Evolutionary conservation across 2,888 invertebrate species (phyloP).

Genomic region (Pyrgus malvae): DNA sequence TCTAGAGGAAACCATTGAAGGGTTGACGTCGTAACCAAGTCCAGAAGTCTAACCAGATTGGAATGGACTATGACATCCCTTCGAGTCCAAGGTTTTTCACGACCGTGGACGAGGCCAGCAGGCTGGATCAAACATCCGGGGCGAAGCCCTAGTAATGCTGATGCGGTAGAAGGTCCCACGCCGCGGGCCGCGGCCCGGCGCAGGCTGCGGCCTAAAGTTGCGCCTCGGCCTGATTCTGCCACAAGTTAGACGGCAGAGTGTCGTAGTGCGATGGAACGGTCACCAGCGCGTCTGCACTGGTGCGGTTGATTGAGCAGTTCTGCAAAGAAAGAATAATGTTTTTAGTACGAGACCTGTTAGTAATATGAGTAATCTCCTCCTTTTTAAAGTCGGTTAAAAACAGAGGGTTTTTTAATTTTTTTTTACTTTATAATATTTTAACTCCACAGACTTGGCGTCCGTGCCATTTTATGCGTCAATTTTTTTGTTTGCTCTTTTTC

Average conservation of each 20-base stretch:
- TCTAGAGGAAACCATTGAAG: constrained; percentile 11
- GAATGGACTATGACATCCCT: constrained; percentile 14
- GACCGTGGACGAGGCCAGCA: constrained; percentile 52
- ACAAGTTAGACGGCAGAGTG: constrained; percentile 76
- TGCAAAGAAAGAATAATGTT: constrained; percentile 50
- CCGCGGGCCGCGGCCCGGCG: constrained; percentile 47
- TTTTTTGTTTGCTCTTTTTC: no score
- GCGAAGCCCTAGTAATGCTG: constrained; percentile 53
- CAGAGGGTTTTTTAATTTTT: no score
- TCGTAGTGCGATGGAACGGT: constrained; percentile 90
- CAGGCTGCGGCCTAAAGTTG: constrained; percentile 59
- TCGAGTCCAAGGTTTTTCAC: constrained; percentile 64
- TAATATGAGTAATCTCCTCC: no score
- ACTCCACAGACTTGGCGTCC: no score
- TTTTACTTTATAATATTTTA: no score
- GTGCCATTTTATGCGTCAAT: no score
- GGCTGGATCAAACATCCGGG: constrained; percentile 38
- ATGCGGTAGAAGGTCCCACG: constrained; percentile 44
- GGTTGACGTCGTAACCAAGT: constrained; percentile 34
- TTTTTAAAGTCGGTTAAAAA: no score
- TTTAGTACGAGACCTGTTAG: neutral
- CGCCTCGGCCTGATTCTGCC: constrained; percentile 70
- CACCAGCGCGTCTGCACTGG: constrained; percentile 86
- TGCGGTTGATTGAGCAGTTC: constrained; percentile 87
- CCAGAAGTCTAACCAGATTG: neutral